These are phyloP conservation scores for Muntiacus muntjak DNA, from an alignment of 2,113 vertebrate genomes.

Conservation along the genomic window DNA sequence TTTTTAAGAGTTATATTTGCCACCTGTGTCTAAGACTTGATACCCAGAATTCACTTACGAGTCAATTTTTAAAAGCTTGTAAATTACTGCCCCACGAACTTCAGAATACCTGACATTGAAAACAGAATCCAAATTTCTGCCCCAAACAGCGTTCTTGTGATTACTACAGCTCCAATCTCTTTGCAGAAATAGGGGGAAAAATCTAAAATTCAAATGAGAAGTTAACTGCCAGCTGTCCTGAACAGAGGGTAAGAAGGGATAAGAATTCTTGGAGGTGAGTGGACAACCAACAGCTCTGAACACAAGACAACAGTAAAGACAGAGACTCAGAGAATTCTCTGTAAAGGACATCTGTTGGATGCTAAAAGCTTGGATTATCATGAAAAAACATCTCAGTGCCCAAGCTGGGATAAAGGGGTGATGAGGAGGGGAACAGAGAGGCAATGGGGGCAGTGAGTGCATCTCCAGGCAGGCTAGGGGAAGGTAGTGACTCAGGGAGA, in stretches of 20 bases:
- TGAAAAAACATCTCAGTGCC: not conserved
- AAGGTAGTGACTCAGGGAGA: not conserved
- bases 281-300: not conserved
- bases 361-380: not conserved
- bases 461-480: rapidly evolving
- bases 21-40: not conserved
- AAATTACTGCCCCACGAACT: not conserved
- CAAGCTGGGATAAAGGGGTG: not conserved
- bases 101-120: not conserved
- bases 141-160: not conserved
- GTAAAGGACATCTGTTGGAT: not conserved
- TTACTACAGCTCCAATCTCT: not conserved
- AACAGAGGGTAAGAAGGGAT: not conserved
- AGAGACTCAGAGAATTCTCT: not conserved
- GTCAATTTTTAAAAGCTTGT: not conserved
- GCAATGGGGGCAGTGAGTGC: rapidly evolving
- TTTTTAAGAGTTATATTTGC: not conserved
- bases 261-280: not conserved
- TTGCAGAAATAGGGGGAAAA: not conserved
- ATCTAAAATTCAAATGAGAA: not conserved
- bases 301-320: not conserved
- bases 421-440: not conserved
- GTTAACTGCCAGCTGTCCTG: not conserved
- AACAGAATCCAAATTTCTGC: not conserved
- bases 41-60: not conserved